phyloP scores from a whole-genome alignment of 2,797 vertebrate genomes.

The Hafferia zeledoni region DNA sequence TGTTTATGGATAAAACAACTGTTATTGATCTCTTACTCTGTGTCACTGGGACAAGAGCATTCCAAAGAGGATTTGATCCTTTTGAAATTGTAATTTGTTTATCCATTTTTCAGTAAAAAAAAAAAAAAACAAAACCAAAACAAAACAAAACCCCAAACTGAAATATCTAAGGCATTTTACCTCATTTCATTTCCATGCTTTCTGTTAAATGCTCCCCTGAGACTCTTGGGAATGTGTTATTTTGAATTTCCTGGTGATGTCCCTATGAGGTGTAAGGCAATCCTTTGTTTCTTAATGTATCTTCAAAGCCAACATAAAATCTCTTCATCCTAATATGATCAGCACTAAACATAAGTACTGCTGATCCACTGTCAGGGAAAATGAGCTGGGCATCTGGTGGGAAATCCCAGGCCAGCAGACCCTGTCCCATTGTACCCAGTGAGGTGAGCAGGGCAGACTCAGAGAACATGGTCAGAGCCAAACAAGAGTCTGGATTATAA shows the following conservation, averaged over 20 bases:
- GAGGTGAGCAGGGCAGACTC: not conserved
- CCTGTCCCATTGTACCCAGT: not conserved
- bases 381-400: not conserved
- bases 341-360: not conserved
- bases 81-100: not conserved
- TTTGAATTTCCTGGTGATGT: not conserved
- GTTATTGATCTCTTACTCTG: not conserved
- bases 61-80: not conserved
- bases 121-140: too few relatives aligned
- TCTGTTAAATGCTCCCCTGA: rapidly evolving
- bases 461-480: not conserved
- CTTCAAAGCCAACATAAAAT: not conserved
- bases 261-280: not conserved
- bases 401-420: not conserved
- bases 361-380: not conserved
- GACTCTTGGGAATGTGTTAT: not conserved
- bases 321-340: not conserved
- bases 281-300: not conserved
- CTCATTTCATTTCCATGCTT: not conserved
- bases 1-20: not conserved
- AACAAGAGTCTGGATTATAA: not conserved
- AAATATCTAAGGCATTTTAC: not conserved
- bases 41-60: not conserved
- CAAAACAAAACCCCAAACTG: too few relatives aligned
- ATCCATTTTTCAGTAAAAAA: not conserved